Percentiles rank a stretch among this genome's conserved stretches.
phyloP scores from a whole-genome alignment of 2,113 vertebrate species.

The Hemibagrus wyckioides region DNA sequence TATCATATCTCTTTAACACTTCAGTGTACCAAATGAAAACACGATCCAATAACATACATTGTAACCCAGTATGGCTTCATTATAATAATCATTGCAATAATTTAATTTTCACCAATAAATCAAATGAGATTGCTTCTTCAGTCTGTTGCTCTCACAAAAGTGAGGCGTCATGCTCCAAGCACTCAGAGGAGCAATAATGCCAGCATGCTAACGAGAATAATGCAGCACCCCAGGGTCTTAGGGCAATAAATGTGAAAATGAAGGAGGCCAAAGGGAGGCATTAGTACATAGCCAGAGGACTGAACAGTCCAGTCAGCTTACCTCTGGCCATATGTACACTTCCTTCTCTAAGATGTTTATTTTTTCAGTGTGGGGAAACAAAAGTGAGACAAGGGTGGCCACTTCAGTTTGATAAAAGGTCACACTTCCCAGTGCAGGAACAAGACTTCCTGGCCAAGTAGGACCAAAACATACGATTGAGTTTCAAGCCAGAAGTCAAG shows the following conservation, averaged over 20 bases:
- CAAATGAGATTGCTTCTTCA: slow-evolving; percentile 27
- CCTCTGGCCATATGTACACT: slow-evolving; percentile 58
- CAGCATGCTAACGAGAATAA: slow-evolving; percentile 31
- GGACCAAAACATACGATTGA: slow-evolving; percentile 21
- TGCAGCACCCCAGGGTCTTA: slow-evolving; percentile 24
- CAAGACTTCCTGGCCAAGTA: slow-evolving; percentile 67
- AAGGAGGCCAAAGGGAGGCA: slow-evolving; percentile 48
- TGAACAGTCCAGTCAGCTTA: slow-evolving; percentile 44
- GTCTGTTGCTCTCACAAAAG: slow-evolving; percentile 20
- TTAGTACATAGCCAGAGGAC: slow-evolving; percentile 51
- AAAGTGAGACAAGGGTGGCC: slow-evolving; percentile 72
- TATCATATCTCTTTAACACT: neutral
- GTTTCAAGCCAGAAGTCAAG: neutral
- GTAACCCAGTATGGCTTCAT: neutral
- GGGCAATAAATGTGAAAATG: slow-evolving; percentile 33
- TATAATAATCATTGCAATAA: neutral
- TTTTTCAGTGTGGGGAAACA: slow-evolving; percentile 74
- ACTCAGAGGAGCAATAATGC: slow-evolving; percentile 31
- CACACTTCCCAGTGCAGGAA: slow-evolving; percentile 77
- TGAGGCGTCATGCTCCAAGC: slow-evolving; percentile 19
- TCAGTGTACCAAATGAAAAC: neutral
- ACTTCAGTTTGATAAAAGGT: slow-evolving; percentile 73
- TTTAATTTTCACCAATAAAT: slow-evolving; percentile 28
- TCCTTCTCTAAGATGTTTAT: slow-evolving; percentile 72
- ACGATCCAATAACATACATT: neutral